Conservation (phyloP, 2,113 vertebrate species). For the Arenaria interpres region DNA sequence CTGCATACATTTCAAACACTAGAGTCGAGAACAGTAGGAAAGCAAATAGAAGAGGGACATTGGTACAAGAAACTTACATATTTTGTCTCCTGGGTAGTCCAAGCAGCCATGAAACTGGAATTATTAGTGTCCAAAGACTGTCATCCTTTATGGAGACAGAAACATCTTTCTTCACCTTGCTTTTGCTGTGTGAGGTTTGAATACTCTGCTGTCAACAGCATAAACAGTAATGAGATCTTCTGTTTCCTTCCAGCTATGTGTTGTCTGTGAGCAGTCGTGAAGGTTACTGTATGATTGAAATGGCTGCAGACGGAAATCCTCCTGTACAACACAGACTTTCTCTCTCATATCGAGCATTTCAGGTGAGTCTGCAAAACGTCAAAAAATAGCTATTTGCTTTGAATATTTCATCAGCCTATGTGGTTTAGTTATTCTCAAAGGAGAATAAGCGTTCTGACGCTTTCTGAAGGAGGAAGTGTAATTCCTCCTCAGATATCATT, state of each 20-base stretch:
- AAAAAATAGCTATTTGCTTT: not conserved
- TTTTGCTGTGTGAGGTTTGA: not conserved
- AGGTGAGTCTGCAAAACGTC: slow-evolving; percentile 70
- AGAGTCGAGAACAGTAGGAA: not conserved
- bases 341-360: slow-evolving; percentile 57
- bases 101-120: not conserved
- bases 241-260: slow-evolving; percentile 79
- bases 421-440: not conserved
- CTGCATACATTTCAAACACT: slow-evolving; percentile 33
- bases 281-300: slow-evolving; percentile 82
- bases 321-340: slow-evolving; percentile 70
- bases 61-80: not conserved
- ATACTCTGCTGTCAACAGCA: slow-evolving; percentile 40
- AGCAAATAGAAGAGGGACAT: not conserved
- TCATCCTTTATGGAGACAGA: not conserved
- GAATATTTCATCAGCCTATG: not conserved
- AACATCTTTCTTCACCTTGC: not conserved
- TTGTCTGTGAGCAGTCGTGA: slow-evolving; percentile 73
- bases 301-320: slow-evolving; percentile 75
- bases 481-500: not conserved
- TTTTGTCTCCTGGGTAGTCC: slow-evolving; percentile 20
- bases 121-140: not conserved
- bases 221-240: slow-evolving; percentile 59
- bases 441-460: not conserved
- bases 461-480: not conserved